Base-by-base conservation (phyloP, 1,140 invertebrate species). In the Anthonomus grandis region DNA sequence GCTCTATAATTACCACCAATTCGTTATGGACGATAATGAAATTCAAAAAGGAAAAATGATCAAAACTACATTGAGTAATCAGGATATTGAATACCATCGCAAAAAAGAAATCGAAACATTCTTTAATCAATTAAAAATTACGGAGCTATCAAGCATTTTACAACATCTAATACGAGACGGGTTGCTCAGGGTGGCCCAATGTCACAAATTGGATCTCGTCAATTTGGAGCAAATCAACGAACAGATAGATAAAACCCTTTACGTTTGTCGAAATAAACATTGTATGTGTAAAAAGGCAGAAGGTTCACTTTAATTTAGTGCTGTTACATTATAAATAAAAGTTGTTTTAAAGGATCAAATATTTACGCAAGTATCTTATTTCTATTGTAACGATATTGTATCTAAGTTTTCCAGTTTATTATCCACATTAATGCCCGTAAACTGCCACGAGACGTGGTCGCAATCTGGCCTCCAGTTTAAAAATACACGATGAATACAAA, bases 81-180 rank as follows among this genome's bases (percentile, higher is more conserved):
- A 54, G 38, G 51, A 54, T 15, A 54, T 54, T 18, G 51, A 24
- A 10, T 1, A 8, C 36, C 46, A 45, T 23, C 39, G 51, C 31
- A 54, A 46, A 45, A 18, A 23, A 4, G 51, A 45, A 54, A 36
- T 45, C 21, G 19, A 36, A 34, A 54, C 34, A 10, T 54, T 54
- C 15, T 45, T 44, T 13, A 36, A 36, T 8, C 51, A 45, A 36
- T 31, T 19, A 13, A 54, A 54, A 45, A 8, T 34, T 13, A 19
- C 24, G 18, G 51, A 54, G 13, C 10, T 54, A 8, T 54, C 51
- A 1, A 54, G 36, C 15, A 54, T 54, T 13, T 22, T 54, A 4
- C 39, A 54, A 27, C 44, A 21, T 4, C 1, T 54, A 22, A 54
- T 54, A 22, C 38, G 23, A 21, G 51, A 54, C n/a, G 46, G 51